Percentiles rank a stretch among this genome's conserved stretches.
These are phyloP conservation scores for Acanthoscelides obtectus DNA, from an alignment of 2,888 invertebrate species.

Conservation along the genomic window DNA sequence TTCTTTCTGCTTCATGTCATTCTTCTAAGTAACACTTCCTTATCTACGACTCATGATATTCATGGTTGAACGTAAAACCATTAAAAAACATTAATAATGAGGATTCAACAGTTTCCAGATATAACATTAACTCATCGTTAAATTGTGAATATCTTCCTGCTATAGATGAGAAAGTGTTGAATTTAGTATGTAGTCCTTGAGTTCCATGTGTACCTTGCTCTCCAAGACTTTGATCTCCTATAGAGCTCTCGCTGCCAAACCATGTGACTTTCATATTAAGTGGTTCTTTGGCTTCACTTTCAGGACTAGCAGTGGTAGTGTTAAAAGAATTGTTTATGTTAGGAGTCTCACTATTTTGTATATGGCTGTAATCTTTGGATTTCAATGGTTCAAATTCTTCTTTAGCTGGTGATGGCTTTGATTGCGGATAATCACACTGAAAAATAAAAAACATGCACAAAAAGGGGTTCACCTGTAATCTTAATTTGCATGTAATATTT, in stretches of 20 bases:
- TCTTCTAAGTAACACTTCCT: too few relatives aligned
- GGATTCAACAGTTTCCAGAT: too few relatives aligned
- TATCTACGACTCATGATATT: too few relatives aligned
- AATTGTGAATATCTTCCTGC: too few relatives aligned
- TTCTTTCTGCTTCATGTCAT: too few relatives aligned
- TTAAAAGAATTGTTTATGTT: conserved; percentile 5
- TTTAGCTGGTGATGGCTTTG: conserved; percentile 9
- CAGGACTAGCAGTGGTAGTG: conserved; percentile 7
- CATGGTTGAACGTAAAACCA: too few relatives aligned
- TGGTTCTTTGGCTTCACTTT: conserved; percentile 27
- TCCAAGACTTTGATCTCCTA: conserved; percentile 21
- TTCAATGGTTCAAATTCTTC: conserved; percentile 21
- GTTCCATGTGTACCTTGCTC: conserved; percentile 31
- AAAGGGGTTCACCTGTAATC: background rate
- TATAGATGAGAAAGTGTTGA: background rate
- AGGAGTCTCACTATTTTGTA: conserved; percentile 12
- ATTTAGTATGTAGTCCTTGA: background rate
- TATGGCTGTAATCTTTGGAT: conserved; percentile 23
- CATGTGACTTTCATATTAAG: conserved; percentile 20
- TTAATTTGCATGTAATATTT: background rate
- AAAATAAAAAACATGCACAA: background rate
- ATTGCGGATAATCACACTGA: conserved; percentile 14
- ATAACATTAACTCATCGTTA: too few relatives aligned
- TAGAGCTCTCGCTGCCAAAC: conserved; percentile 22
- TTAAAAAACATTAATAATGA: too few relatives aligned